Conservation (phyloP, 1,140 invertebrate genomes). For the Antheraea pernyi region DNA sequence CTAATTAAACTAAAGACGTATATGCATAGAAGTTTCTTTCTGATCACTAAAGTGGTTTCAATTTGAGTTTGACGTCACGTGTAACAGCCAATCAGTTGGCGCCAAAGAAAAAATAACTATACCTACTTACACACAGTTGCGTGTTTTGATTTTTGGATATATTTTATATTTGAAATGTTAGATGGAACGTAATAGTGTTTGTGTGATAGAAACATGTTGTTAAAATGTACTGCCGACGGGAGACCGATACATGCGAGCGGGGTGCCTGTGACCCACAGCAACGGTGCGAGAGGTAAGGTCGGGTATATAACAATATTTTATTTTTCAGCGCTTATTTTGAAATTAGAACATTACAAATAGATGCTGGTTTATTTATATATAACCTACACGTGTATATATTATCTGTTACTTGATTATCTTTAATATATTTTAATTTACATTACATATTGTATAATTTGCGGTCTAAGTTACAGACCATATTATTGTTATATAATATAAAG, state of each 20-base stretch:
- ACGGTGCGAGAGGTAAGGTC: constrained; percentile 69
- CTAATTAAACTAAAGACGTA: constrained; percentile 46
- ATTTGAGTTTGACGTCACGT: constrained; percentile 72
- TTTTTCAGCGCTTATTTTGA: neutral
- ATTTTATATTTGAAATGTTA: constrained; percentile 38
- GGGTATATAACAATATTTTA: neutral
- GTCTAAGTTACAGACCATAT: too few species aligned
- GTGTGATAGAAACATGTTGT: constrained; percentile 63
- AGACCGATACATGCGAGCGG: constrained; percentile 74
- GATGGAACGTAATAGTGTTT: constrained; percentile 59
- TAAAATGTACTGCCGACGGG: constrained; percentile 74
- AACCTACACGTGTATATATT: too few species aligned
- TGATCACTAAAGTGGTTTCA: constrained; percentile 69
- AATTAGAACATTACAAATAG: too few species aligned
- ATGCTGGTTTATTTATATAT: too few species aligned
- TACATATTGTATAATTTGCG: too few species aligned
- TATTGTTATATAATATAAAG: too few species aligned
- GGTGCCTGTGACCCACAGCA: constrained; percentile 55
- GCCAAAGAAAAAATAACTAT: constrained; percentile 57
- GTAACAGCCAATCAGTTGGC: constrained; percentile 59
- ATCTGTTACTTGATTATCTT: too few species aligned
- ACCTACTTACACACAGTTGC: constrained; percentile 18
- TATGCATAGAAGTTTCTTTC: constrained; percentile 37
- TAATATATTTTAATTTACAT: too few species aligned
- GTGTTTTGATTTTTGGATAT: constrained; percentile 52